Evolutionary conservation across 2,113 vertebrate genomes (phyloP).

Genomic region (Brachyhypopomus occidentalis): DNA sequence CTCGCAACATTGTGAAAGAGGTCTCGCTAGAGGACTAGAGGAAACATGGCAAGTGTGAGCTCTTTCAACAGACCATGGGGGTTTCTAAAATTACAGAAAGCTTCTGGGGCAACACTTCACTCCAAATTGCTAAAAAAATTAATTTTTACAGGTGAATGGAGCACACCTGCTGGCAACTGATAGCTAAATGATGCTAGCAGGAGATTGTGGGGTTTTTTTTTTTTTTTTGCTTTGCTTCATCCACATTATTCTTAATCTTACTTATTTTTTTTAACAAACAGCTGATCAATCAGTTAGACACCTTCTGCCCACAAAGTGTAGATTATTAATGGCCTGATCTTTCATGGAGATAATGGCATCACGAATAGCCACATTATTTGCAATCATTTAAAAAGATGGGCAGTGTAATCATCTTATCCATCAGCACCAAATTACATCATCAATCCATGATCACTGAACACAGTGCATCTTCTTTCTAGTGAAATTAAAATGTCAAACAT

Average conservation of each 20-base stretch:
- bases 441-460: background rate
- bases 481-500: slow-evolving; percentile 12
- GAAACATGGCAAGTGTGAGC: slow-evolving; percentile 12
- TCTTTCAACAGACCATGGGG: background rate
- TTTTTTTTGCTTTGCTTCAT: background rate
- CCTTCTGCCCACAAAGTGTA: background rate
- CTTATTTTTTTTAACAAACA: background rate
- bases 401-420: slow-evolving; percentile 6
- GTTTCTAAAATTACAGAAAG: background rate
- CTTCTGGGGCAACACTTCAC: background rate
- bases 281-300: background rate
- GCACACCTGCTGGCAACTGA: background rate
- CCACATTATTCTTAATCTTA: background rate
- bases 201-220: background rate
- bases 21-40: background rate
- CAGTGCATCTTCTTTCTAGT: background rate
- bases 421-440: background rate
- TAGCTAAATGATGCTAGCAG: slow-evolving; percentile 3
- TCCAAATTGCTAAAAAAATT: background rate
- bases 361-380: background rate
- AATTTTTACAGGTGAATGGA: background rate
- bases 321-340: background rate
- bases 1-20: background rate
- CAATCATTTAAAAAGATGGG: background rate
- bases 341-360: background rate